Base-by-base conservation (phyloP, 2,888 invertebrate species). In the Agrochola lychnidis region DNA sequence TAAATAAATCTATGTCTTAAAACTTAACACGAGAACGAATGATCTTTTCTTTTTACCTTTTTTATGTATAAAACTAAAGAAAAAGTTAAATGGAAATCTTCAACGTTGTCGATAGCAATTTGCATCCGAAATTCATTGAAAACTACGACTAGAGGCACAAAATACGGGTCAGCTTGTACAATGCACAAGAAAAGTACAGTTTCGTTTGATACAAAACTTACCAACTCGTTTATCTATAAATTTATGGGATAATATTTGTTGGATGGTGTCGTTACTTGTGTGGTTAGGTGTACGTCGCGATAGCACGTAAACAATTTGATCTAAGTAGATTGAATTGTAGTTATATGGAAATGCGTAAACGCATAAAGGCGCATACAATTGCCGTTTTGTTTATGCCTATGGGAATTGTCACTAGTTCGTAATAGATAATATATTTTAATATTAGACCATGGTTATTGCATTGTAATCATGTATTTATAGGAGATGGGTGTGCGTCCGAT, bases 401-500 rank as follows among this genome's bases (percentile, higher is more conserved):
- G 91, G 90, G 89, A 84, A 89, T 87, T 89, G 89, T 90, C 89
- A 89, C 84, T 93, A 92, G 92, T 84, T 88, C 70, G 77, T 90
- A 87, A 88, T 91, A 91, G 89, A 88, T 89, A 88, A 86, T 93
- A 83, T 83, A 83, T 83, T 83, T 83, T 83, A 83, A 78, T 83
- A 92, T 92, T 91, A 94, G 92, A 90, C 81, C 87, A 89, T 91
- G 93, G 87, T 93, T 91, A 91, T 92, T 91, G 89, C 91, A 90
- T 89, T 91, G 89, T 90, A 88, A 92, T 89, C 89, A 89, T 90
- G 90, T 92, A 92, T 91, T 89, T 90, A 88, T 92, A 91, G 88
- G 81, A 81, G 77, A 72, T 80, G 88, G 91, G 90, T 85, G 76
- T 84, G 84, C 76, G 81, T 80, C 88, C 90, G 86, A 83, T 88